Evolutionary conservation across 2,797 vertebrate species (phyloP).

Genomic region (Sebastes iracundus): DNA sequence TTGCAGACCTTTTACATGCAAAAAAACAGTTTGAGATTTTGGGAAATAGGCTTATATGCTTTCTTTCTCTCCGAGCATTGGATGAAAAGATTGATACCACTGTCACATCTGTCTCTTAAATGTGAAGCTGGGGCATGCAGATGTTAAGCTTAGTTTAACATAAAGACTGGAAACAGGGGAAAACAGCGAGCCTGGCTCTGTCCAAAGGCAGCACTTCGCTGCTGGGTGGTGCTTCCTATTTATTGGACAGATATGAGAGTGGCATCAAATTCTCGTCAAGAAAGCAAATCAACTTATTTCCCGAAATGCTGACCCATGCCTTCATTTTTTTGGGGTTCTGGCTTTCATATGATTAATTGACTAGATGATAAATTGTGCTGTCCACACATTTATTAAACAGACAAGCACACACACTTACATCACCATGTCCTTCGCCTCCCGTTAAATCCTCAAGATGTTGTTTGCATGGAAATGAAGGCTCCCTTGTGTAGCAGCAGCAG

Average conservation of each 20-base stretch:
- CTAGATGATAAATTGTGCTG: not conserved
- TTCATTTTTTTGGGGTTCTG: no score
- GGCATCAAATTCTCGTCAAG: not conserved
- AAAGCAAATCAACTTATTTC: not conserved
- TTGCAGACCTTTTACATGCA: no score
- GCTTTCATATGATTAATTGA: not conserved
- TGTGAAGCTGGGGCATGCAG: not conserved
- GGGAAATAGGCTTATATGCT: not conserved
- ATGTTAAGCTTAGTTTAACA: not conserved
- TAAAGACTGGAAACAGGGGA: not conserved
- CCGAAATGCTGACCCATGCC: not conserved
- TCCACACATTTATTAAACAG: not conserved
- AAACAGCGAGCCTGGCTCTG: not conserved
- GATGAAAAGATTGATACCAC: not conserved
- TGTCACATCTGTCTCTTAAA: not conserved
- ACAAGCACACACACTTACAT: not conserved
- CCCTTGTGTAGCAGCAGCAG: not conserved
- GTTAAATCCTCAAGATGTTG: constrained; percentile 5
- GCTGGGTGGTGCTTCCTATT: not conserved
- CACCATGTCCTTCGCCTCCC: not conserved
- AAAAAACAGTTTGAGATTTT: not conserved
- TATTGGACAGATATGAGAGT: not conserved
- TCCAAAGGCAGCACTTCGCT: no score
- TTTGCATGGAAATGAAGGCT: constrained; percentile 54
- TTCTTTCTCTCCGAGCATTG: not conserved